Base-by-base conservation (phyloP, 2,113 vertebrate species). In the Tympanuchus pallidicinctus region DNA sequence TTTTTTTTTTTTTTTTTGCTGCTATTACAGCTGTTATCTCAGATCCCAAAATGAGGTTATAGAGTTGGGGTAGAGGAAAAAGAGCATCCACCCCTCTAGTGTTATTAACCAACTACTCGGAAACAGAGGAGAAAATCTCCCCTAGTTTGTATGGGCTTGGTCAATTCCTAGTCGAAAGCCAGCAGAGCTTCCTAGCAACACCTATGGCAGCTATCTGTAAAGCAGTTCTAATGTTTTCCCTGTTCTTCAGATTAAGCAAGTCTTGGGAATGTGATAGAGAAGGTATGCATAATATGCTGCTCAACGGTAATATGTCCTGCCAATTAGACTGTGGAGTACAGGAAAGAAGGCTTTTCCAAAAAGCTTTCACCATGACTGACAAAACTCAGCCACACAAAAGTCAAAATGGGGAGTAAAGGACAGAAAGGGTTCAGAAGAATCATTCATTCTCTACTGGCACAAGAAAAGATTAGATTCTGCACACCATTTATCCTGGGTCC, bases 191-290 rank as follows among this genome's bases (percentile, higher is more conserved):
- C 69, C 67, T 72, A 92, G 72, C 61, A 67, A 61, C 34, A 64
- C 25, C 42, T 71, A 71, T n/a, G 6, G 16, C 34, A 38, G 45
- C n/a, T 64, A 38, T 78, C 45, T 40, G 79, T 80, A 93, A 82
- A 92, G 69, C 75, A 56, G n/a, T 64, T 54, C 65, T 83, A 57
- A 45, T 56, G 13, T 71, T 91, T 82, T 17, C 47, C 76, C 24
- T 48, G 57, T 15, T 88, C 72, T 59, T 52, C 72, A 94, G 89
- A 88, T 86, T 95, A 89, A 89, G 72, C 42, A 66, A 45, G 18
- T 88, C 56, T 82, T 89, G 52, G 76, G 82, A 90, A 94, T 45
- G 38, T 7, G 38, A n/a, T 42, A 71, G 69, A 47, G 75, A 87
- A 92, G 69, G 76, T 69, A 80, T 90, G 85, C 24, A 34, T 27